Evolutionary conservation across 1,140 invertebrate species (phyloP), one percentile per base, ranked within the genome.

Genomic region (Drosophila nigromelanica): DNA sequence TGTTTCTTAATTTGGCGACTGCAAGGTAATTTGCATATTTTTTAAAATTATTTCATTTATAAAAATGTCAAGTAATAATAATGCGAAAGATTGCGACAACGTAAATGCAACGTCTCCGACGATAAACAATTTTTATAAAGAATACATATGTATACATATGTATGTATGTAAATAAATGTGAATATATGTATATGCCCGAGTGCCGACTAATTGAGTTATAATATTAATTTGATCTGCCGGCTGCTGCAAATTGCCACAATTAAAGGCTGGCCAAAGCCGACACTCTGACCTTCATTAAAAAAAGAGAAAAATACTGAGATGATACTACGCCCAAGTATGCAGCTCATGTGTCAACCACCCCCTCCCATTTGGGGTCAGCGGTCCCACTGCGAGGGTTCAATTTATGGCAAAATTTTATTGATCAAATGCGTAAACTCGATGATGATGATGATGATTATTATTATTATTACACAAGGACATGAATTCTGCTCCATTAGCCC

Each of bases 331-430:
- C 64, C 64, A 4, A 35, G 15, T 37, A 43, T 61, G n/a, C 18
- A 7, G 39, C 63, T 59, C 63, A 67, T 33, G 27, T 63, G 50
- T 62, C 76, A 21, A 40, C 47, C 48, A 8, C 54, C 43, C 47
- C 27, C 42, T 18, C 51, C 33, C 52, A 37, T 7, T 40, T 40
- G 24, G 70, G 48, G 39, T 59, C 52, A 43, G 52, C 37, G 42
- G 47, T 67, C 64, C 47, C 64, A 68, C 37, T 24, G 61, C 30
- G 73, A 59, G 64, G 60, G 58, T 78, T 68, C 67, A 87, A 78
- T 86, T 87, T 86, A 82, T 80, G 69, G 82, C 72, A 62, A 78
- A 76, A 82, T 72, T 87, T 86, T 79, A 87, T 87, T 87, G 82
- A 81, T 81, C 86, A 78, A 86, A 58, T 81, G 58, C 70, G 66